phyloP scores from a whole-genome alignment of 2,113 vertebrate genomes.

The Microtus montanus region DNA sequence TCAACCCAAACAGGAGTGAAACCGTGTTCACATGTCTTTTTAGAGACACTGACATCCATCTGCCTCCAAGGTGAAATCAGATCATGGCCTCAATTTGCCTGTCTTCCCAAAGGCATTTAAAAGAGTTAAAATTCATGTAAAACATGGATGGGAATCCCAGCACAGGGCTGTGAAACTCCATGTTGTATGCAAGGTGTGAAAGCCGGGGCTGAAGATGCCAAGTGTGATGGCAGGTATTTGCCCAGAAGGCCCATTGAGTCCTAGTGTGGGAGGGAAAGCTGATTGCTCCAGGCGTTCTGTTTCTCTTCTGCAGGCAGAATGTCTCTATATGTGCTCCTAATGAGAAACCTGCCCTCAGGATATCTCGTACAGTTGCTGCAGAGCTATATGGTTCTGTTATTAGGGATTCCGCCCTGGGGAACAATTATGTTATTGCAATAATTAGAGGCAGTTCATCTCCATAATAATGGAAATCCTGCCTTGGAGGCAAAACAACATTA shows the following conservation, averaged over 20 bases:
- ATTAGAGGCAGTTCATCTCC: constrained; percentile 87
- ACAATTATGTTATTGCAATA: constrained; percentile 85
- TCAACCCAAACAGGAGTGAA: constrained; percentile 45
- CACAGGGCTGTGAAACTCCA: neutral
- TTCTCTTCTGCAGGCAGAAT: constrained; percentile 76
- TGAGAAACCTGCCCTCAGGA: constrained; percentile 80
- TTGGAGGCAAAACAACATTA: constrained; percentile 79
- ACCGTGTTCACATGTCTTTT: neutral
- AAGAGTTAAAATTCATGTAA: constrained; percentile 53
- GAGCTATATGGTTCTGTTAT: constrained; percentile 78
- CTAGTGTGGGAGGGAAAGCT: constrained; percentile 35
- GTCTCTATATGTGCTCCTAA: constrained; percentile 76
- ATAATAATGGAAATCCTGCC: constrained; percentile 87
- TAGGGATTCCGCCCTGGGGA: constrained; percentile 85
- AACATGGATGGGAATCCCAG: constrained; percentile 41
- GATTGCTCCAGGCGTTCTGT: constrained; percentile 68
- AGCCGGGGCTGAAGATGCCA: constrained; percentile 45
- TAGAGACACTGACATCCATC: constrained; percentile 43
- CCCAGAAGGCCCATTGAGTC: constrained; percentile 61
- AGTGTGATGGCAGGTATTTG: constrained; percentile 64
- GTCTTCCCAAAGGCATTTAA: constrained; percentile 48
- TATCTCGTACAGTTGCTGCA: constrained; percentile 74
- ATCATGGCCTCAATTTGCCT: constrained; percentile 13
- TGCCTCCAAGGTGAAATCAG: constrained; percentile 37
- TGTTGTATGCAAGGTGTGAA: constrained; percentile 3